phyloP scores from a whole-genome alignment of 2,797 vertebrate genomes.

The Cuculus canorus region DNA sequence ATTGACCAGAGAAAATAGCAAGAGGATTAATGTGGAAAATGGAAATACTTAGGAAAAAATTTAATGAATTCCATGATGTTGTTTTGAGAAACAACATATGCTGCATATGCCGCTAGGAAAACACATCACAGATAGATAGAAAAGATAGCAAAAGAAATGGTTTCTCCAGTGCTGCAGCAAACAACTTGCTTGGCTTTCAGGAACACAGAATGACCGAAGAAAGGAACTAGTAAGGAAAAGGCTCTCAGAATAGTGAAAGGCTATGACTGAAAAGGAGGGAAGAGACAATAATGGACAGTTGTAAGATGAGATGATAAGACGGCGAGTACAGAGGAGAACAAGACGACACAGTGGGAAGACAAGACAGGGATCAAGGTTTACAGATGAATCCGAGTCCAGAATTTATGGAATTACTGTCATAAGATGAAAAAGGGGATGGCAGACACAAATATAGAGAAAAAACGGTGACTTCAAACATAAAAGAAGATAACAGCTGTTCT shows the following conservation, averaged over 20 bases:
- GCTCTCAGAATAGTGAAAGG: background rate
- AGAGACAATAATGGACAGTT: background rate
- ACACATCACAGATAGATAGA: background rate
- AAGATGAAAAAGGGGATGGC: conserved; percentile 19
- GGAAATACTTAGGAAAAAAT: background rate
- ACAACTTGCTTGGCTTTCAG: background rate
- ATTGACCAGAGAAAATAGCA: background rate
- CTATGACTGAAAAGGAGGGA: background rate
- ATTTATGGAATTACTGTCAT: conserved; percentile 36
- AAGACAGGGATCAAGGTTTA: conserved; percentile 17
- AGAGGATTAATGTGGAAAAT: background rate
- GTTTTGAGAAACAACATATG: background rate
- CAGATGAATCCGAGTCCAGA: background rate
- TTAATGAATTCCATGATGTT: accelerated
- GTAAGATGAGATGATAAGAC: background rate
- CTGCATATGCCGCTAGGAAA: background rate
- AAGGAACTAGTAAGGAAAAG: background rate
- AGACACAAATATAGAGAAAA: conserved; percentile 30
- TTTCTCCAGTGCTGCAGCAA: background rate
- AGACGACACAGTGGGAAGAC: background rate
- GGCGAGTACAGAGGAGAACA: conserved; percentile 1
- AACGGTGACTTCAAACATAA: conserved; percentile 23
- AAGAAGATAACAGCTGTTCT: conserved; percentile 59
- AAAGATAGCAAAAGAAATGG: background rate
- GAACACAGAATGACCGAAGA: accelerated